phyloP scores from a whole-genome alignment of 2,113 vertebrate genomes.

The Dicentrarchus labrax region DNA sequence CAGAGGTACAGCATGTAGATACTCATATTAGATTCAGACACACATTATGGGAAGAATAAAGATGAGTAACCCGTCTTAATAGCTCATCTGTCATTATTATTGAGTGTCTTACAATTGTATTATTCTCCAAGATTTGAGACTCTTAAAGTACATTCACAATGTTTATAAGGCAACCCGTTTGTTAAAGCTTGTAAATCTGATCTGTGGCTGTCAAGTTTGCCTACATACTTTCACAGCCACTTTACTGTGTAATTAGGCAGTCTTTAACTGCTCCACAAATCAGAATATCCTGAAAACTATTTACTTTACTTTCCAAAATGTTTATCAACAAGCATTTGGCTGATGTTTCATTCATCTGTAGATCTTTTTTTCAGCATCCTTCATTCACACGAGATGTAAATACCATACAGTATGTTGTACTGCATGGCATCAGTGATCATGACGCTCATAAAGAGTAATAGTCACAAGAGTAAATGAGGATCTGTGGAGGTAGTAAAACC shows the following conservation, averaged over 20 bases:
- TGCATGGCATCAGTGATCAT: neutral
- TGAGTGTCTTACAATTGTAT: neutral
- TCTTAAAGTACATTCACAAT: neutral
- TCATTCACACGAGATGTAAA: too few species aligned
- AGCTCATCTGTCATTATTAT: neutral
- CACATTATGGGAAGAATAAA: neutral
- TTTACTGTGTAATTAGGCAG: too few species aligned
- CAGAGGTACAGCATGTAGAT: constrained; percentile 76
- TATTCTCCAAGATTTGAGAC: neutral
- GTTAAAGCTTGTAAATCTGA: neutral
- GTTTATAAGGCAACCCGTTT: neutral
- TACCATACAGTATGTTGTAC: too few species aligned
- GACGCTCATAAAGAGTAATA: neutral
- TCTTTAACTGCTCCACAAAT: neutral
- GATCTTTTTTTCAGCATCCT: too few species aligned
- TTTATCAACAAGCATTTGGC: neutral
- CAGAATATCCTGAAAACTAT: neutral
- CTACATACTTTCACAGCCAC: neutral
- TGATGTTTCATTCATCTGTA: neutral
- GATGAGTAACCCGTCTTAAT: neutral
- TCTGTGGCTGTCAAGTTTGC: neutral
- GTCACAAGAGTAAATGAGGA: neutral
- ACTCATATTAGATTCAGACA: neutral
- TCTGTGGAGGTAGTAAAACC: neutral
- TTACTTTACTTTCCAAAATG: neutral